phyloP scores from a whole-genome alignment of 92 coral and sea anemone genomes.

The Zoanthus gigantus region DNA sequence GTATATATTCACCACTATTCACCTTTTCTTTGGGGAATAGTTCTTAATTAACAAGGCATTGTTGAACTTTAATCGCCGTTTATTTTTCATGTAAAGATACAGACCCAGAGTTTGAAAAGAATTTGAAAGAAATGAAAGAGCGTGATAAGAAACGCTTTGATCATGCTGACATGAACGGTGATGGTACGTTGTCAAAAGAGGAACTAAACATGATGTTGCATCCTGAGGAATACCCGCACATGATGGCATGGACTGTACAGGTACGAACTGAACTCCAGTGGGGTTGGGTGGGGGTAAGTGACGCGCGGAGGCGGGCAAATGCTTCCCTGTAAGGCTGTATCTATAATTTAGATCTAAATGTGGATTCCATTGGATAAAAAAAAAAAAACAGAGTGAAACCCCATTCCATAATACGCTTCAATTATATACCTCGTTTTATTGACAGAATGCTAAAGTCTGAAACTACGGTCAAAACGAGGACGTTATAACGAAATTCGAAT shows the following conservation, averaged over 20 bases:
- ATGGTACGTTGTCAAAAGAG: conserved; percentile 57
- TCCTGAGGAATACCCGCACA: conserved; percentile 85
- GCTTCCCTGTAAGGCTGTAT: no score
- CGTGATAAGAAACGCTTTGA: conserved; percentile 72
- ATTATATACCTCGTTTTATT: no score
- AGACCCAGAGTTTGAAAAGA: conserved; percentile 18
- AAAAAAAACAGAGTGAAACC: background rate
- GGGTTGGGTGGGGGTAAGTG: no score
- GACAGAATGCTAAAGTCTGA: no score
- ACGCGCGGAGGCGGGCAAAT: no score
- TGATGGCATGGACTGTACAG: conserved; percentile 74
- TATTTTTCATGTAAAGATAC: conserved; percentile 20
- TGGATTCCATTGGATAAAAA: background rate
- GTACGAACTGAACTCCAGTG: conserved; percentile 28
- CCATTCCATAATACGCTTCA: background rate
- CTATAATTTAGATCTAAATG: no score
- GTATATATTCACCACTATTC: no score
- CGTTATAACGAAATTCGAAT: no score
- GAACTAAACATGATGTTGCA: conserved; percentile 72
- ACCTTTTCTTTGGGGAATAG: no score
- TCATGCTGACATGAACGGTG: conserved; percentile 73
- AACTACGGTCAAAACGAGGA: no score
- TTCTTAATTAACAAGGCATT: background rate
- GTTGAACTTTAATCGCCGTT: background rate
- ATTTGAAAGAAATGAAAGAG: conserved; percentile 48